These are phyloP conservation scores for Mastomys coucha DNA, from an alignment of 2,113 vertebrate species.

Conservation along the genomic window DNA sequence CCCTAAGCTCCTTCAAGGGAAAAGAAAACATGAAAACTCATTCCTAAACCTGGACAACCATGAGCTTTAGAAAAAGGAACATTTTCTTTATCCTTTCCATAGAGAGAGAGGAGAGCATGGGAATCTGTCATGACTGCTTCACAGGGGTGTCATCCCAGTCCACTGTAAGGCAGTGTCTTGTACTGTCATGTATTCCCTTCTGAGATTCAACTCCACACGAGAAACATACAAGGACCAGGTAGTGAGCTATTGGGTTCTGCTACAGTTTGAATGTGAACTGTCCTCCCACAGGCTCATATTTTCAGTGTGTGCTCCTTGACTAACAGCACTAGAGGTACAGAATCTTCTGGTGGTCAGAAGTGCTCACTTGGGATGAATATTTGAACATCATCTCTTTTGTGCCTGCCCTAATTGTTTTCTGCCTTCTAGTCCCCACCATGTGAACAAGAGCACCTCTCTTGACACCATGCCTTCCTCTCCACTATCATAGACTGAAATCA, in stretches of 20 bases:
- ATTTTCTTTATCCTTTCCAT: conserved; percentile 36
- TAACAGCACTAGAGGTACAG: neutral
- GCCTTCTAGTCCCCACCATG: neutral
- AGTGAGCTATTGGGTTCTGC: neutral
- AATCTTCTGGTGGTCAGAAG: neutral
- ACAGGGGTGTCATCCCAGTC: neutral
- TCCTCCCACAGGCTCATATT: neutral
- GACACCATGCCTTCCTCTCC: neutral
- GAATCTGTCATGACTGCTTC: neutral
- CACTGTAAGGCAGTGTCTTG: neutral
- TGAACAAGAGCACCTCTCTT: neutral
- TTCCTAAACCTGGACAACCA: neutral
- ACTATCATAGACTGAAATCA: neutral
- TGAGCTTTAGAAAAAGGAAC: neutral
- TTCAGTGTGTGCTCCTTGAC: neutral
- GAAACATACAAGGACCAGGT: neutral
- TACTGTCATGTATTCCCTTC: neutral
- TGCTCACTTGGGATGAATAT: neutral
- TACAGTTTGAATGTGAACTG: neutral
- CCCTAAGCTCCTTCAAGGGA: neutral
- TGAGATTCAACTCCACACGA: neutral
- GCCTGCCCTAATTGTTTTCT: neutral
- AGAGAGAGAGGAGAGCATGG: neutral
- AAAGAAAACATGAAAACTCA: neutral
- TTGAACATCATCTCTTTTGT: neutral